Percentiles rank a stretch among this genome's conserved stretches.
phyloP scores from a whole-genome alignment of 2,113 vertebrate genomes.

The Oreotrochilus melanogaster region DNA sequence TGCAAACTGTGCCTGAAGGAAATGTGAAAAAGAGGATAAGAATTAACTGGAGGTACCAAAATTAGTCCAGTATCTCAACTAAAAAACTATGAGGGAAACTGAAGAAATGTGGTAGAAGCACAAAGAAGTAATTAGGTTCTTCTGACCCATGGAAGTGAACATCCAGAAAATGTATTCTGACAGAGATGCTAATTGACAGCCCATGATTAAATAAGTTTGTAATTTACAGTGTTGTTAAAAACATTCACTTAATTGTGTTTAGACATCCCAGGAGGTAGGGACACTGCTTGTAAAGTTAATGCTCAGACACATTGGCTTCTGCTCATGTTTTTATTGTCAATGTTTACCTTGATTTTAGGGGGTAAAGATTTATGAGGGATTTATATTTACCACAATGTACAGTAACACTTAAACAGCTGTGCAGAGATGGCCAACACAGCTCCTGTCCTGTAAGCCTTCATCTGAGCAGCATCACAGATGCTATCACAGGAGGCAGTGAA shows the following conservation, averaged over 20 bases:
- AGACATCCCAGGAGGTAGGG: background rate
- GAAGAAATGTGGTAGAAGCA: background rate
- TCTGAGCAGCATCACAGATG: background rate
- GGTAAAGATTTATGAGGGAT: background rate
- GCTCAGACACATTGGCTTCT: background rate
- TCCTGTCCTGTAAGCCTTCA: background rate
- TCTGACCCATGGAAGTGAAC: background rate
- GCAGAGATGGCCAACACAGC: background rate
- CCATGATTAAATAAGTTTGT: background rate
- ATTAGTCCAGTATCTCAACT: background rate
- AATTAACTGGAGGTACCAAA: background rate
- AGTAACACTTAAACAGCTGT: background rate
- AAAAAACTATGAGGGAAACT: background rate
- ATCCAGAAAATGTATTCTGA: background rate
- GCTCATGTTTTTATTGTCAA: background rate
- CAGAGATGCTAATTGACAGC: background rate
- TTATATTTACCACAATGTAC: background rate
- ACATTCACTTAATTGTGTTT: background rate
- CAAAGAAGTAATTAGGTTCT: background rate
- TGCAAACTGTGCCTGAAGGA: conserved; percentile 47
- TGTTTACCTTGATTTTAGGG: background rate
- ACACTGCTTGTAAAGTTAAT: background rate
- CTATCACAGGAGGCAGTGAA: background rate
- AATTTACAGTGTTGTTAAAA: background rate
- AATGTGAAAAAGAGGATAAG: background rate